Conservation (phyloP, 2,113 vertebrate genomes). For the Megaceryle maxima region DNA sequence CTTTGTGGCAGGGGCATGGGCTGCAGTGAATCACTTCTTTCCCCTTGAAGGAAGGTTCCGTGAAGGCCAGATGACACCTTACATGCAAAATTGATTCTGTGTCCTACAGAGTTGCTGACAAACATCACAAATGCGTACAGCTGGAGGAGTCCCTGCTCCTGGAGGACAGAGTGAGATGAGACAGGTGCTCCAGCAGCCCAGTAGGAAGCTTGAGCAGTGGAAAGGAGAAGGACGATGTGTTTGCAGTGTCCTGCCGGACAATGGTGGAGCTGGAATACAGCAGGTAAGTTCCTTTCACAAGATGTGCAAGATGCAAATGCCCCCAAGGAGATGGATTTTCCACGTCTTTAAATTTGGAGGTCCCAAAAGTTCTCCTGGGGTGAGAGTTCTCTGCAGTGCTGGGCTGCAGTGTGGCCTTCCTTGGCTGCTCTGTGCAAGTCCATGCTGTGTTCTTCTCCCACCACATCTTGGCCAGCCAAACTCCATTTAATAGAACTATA, state of each 20-base stretch:
- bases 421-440: not conserved
- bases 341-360: not conserved
- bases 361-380: not conserved
- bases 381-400: not conserved
- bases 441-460: not conserved
- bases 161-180: accelerated
- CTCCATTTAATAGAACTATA: not conserved
- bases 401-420: not conserved
- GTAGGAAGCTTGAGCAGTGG: not conserved
- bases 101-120: not conserved
- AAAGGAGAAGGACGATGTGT: not conserved
- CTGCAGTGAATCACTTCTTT: not conserved
- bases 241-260: not conserved
- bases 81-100: not conserved
- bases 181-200: not conserved
- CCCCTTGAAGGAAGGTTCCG: not conserved
- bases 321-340: not conserved
- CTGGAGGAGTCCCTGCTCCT: not conserved
- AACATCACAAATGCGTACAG: not conserved
- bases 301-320: not conserved
- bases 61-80: not conserved
- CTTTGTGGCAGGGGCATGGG: not conserved
- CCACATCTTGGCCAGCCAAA: not conserved
- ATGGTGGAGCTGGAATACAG: not conserved
- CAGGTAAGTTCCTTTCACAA: not conserved